phyloP scores from a whole-genome alignment of 2,797 vertebrate genomes.

The Oceanodroma leucorhoa region DNA sequence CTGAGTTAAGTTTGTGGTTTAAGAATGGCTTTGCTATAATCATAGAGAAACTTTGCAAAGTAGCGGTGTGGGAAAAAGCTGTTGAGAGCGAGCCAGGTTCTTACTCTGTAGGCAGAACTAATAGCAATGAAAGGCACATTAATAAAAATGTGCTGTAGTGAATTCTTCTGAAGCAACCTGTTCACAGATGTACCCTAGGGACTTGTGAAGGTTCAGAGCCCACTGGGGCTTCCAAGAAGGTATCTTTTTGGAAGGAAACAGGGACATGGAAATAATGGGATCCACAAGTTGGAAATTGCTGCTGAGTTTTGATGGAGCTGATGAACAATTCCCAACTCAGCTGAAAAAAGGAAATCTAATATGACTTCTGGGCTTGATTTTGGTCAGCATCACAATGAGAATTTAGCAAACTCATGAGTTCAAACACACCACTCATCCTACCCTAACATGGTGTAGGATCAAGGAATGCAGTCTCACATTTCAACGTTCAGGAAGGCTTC shows the following conservation, averaged over 20 bases:
- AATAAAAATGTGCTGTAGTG: background rate
- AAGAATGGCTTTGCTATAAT: background rate
- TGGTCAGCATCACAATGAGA: background rate
- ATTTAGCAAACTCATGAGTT: background rate
- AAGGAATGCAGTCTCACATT: background rate
- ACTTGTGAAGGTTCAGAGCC: background rate
- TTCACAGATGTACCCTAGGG: background rate
- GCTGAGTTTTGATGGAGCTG: background rate
- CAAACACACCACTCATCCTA: background rate
- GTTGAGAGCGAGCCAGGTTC: background rate
- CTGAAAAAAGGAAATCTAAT: background rate
- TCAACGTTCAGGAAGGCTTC: background rate
- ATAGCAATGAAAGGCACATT: background rate
- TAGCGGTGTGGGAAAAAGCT: background rate
- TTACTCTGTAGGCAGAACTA: background rate
- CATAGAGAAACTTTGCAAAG: background rate
- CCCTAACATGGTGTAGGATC: background rate
- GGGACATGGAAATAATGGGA: background rate
- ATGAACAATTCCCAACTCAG: background rate
- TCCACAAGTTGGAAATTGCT: background rate
- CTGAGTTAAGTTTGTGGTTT: background rate
- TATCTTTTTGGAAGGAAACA: background rate
- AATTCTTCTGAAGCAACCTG: background rate
- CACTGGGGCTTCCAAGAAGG: background rate
- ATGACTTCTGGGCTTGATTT: background rate